A percentile compares a stretch with the other conserved stretches of the same genome.
phyloP scores from a whole-genome alignment of 2,888 invertebrate species.

The Athrips mouffetella region DNA sequence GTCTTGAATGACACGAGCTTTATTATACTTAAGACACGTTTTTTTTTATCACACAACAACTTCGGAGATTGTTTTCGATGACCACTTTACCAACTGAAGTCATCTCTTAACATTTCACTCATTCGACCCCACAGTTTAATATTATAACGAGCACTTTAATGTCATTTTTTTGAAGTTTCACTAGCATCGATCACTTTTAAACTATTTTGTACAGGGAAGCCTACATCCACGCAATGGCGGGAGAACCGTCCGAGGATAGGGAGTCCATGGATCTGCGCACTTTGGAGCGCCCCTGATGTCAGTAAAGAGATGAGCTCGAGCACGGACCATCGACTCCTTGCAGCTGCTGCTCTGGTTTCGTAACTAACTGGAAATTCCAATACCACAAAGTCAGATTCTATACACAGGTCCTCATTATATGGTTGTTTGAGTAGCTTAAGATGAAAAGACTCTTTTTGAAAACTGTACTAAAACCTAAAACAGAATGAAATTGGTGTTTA shows the following conservation, averaged over 20 bases:
- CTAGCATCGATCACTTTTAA: neutral
- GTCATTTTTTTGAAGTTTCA: neutral
- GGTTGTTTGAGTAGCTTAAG: no score
- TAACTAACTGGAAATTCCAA: conserved; percentile 48
- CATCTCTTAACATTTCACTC: neutral
- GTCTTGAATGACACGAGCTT: neutral
- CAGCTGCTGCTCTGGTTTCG: conserved; percentile 53
- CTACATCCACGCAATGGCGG: conserved; percentile 72
- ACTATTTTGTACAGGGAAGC: conserved; percentile 13
- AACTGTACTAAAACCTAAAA: no score
- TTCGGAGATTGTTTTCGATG: conserved; percentile 10
- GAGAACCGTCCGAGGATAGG: conserved; percentile 61
- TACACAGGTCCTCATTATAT: no score
- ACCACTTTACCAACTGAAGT: neutral
- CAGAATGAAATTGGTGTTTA: neutral
- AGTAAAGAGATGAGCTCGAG: conserved; percentile 71
- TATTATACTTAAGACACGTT: conserved; percentile 8
- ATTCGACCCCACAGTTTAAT: neutral
- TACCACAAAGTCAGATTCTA: no score
- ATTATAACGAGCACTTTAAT: neutral
- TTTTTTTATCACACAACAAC: conserved; percentile 10
- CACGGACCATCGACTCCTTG: conserved; percentile 72
- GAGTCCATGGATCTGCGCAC: conserved; percentile 60
- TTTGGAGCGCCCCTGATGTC: conserved; percentile 57
- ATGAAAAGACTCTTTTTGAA: no score